phyloP scores from a whole-genome alignment of 2,888 invertebrate genomes.

The Caenorhabditis auriculariae region DNA sequence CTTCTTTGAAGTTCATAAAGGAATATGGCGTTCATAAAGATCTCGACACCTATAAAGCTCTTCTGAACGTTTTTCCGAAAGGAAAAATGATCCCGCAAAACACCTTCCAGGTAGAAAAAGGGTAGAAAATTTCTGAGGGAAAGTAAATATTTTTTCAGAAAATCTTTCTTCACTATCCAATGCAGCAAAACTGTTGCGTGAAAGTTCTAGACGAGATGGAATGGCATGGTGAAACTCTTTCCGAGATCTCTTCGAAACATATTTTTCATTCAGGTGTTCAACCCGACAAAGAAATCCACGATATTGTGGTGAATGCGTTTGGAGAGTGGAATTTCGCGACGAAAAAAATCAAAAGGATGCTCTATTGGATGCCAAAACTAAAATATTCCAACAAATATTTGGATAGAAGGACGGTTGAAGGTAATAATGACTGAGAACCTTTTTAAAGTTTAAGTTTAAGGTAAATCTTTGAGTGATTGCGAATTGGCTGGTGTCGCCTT shows the following conservation, averaged over 20 bases:
- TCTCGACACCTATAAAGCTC: constrained; percentile 65
- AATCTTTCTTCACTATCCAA: constrained; percentile 89
- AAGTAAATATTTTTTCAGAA: constrained; percentile 74
- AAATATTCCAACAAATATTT: constrained; percentile 83
- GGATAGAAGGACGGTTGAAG: constrained; percentile 69
- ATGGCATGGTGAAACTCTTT: constrained; percentile 73
- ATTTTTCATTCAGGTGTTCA: constrained; percentile 73
- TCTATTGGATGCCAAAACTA: constrained; percentile 83
- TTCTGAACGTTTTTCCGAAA: constrained; percentile 69
- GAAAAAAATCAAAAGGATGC: constrained; percentile 67
- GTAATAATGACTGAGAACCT: constrained; percentile 1
- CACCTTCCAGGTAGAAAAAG: constrained; percentile 64
- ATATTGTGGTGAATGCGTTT: constrained; percentile 80
- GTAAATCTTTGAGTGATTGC: constrained; percentile 30
- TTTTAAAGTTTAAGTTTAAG: constrained; percentile 5
- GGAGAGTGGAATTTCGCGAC: constrained; percentile 74
- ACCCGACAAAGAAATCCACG: constrained; percentile 85
- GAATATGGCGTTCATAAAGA: constrained; percentile 84
- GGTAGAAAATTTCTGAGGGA: not conserved
- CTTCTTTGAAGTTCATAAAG: constrained; percentile 83
- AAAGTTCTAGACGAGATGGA: constrained; percentile 92
- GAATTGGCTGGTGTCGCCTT: constrained; percentile 59
- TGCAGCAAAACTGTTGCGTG: constrained; percentile 91
- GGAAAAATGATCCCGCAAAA: constrained; percentile 83
- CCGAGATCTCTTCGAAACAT: not conserved